phyloP scores from a whole-genome alignment of 1,140 invertebrate genomes.

The Homalodisca vitripennis region DNA sequence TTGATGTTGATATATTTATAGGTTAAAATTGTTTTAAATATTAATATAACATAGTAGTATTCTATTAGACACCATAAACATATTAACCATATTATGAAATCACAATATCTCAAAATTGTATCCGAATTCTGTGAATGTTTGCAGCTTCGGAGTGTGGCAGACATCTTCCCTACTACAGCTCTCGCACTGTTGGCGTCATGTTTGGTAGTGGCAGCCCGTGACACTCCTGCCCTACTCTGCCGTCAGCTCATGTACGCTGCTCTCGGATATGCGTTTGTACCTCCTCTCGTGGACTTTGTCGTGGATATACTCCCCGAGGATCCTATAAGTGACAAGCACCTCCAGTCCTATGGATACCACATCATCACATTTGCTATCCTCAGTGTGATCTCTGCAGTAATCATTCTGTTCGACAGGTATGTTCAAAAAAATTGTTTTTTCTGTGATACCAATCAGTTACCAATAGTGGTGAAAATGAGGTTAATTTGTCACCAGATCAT shows the following conservation, averaged over 20 bases:
- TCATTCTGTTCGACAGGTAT: conserved; percentile 61
- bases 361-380: conserved; percentile 58
- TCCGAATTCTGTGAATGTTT: conserved; percentile 18
- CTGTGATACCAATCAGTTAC: no score
- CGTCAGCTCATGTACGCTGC: conserved; percentile 75
- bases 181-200: conserved; percentile 68
- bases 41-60: no score
- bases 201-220: conserved; percentile 77
- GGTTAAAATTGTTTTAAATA: no score
- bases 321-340: neutral
- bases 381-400: conserved; percentile 61
- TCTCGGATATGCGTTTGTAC: conserved; percentile 67
- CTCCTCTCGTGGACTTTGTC: conserved; percentile 63
- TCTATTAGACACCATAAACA: no score
- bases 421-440: no score
- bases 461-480: no score
- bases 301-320: conserved; percentile 33
- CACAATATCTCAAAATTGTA: no score
- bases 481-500: no score
- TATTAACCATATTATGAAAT: no score
- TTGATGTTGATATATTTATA: no score
- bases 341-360: conserved; percentile 2
- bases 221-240: conserved; percentile 74
- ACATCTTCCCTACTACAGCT: conserved; percentile 71
- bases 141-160: conserved; percentile 63